Evolutionary conservation across 2,113 vertebrate species (phyloP).

Genomic region (Chaenocephalus aceratus): DNA sequence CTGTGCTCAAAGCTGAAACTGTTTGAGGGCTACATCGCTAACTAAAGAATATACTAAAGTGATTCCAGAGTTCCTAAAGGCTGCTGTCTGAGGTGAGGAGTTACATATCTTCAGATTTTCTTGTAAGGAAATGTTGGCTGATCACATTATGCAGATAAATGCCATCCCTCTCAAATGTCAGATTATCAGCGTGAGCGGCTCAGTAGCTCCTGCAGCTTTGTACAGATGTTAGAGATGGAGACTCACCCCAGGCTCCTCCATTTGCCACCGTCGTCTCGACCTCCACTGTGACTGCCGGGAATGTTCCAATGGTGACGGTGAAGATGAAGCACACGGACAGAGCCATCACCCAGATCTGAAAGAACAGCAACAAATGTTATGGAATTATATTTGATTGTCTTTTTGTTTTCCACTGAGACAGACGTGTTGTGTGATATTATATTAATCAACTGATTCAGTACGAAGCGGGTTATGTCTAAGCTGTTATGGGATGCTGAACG

Average conservation of each 20-base stretch:
- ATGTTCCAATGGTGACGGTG: conserved; percentile 92
- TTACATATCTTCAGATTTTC: not conserved
- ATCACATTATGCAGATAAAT: no score
- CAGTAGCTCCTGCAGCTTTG: not conserved
- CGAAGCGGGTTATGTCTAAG: not conserved
- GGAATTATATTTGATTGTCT: no score
- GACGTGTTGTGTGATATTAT: no score
- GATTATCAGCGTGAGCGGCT: not conserved
- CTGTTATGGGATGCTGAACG: not conserved
- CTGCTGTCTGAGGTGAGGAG: not conserved
- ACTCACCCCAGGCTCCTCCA: conserved; percentile 88
- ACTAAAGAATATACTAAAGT: not conserved
- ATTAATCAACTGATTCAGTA: not conserved
- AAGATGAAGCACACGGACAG: conserved; percentile 93
- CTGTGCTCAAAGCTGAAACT: not conserved
- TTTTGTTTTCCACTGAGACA: no score
- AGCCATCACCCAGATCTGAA: conserved; percentile 93
- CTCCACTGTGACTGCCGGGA: conserved; percentile 90
- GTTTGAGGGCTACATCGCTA: not conserved
- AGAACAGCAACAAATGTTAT: no score
- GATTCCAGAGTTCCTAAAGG: not conserved
- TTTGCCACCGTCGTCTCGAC: conserved; percentile 79
- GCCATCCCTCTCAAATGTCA: not conserved
- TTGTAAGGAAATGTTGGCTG: not conserved
- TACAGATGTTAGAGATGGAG: not conserved